phyloP scores from a whole-genome alignment of 2,113 vertebrate species.

The Cairina moschata region DNA sequence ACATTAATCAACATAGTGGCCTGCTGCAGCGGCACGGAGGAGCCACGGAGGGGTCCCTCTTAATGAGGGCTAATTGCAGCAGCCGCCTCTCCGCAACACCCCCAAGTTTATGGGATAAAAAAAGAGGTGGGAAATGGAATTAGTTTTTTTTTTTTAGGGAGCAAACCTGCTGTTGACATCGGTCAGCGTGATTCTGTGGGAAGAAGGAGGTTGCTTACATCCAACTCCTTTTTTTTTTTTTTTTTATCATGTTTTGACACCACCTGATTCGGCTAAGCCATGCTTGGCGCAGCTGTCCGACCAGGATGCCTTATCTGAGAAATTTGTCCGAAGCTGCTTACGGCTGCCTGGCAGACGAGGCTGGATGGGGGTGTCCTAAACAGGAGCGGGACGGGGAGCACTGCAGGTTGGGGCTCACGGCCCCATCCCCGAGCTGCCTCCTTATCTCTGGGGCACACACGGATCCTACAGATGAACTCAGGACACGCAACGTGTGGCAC shows the following conservation, averaged over 20 bases:
- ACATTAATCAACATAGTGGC: not conserved
- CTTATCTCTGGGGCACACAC: conserved; percentile 37
- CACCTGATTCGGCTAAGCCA: not conserved
- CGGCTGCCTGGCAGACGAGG: not conserved
- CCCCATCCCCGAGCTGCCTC: not conserved
- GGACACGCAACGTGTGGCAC: not conserved
- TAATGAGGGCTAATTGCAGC: not conserved
- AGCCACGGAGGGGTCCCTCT: not conserved
- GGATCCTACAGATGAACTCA: not conserved
- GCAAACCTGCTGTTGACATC: not conserved
- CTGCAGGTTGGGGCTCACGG: not conserved
- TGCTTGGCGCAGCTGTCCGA: not conserved
- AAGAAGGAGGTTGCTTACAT: not conserved
- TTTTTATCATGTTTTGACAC: not conserved
- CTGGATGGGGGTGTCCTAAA: no score
- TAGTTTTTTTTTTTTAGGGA: not conserved
- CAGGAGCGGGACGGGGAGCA: not conserved
- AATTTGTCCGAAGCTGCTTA: not conserved
- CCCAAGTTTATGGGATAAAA: not conserved
- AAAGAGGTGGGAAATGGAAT: not conserved
- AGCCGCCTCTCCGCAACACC: not conserved
- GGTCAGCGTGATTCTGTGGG: not conserved
- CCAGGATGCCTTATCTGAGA: not conserved
- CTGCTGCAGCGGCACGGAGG: not conserved
- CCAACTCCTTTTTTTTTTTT: not conserved